Evolutionary conservation across 2,797 vertebrate species (phyloP).

Genomic region (Pterois miles): DNA sequence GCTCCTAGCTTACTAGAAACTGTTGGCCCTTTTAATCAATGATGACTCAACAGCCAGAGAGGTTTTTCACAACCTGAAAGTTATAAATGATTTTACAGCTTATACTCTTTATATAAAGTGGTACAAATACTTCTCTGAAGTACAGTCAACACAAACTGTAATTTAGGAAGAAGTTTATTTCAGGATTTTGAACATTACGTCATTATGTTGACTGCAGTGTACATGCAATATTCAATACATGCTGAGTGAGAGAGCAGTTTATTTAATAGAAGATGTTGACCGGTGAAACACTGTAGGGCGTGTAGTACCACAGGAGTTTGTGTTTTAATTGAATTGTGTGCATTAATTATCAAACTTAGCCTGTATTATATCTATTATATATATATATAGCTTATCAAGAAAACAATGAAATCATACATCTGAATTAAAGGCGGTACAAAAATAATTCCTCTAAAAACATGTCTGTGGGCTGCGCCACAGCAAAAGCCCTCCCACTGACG

Average conservation of each 20-base stretch:
- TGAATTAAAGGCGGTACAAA: slow-evolving; percentile 81
- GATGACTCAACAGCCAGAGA: too few species aligned
- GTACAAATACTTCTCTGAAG: not conserved
- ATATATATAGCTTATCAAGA: slow-evolving; percentile 47
- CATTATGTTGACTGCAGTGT: slow-evolving; percentile 46
- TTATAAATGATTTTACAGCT: too few species aligned
- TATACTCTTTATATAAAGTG: not conserved
- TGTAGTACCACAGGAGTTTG: slow-evolving; percentile 11
- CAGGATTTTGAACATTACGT: slow-evolving; percentile 33
- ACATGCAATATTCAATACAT: slow-evolving; percentile 64
- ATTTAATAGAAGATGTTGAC: slow-evolving; percentile 5
- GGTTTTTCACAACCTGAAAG: too few species aligned
- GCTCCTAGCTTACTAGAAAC: too few species aligned
- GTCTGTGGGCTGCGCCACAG: slow-evolving; percentile 59
- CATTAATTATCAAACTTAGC: slow-evolving; percentile 9
- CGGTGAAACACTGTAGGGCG: slow-evolving; percentile 3
- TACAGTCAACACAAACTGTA: not conserved
- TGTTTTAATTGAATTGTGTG: not conserved
- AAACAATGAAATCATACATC: slow-evolving; percentile 63
- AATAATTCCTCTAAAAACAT: slow-evolving; percentile 83
- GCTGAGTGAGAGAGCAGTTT: slow-evolving; percentile 30
- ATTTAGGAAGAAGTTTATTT: slow-evolving; percentile 55
- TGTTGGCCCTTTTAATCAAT: not conserved
- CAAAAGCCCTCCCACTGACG: slow-evolving; percentile 39
- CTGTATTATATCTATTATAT: slow-evolving; percentile 14